Conservation (phyloP, 2,888 invertebrate genomes). For the Troides helena region DNA sequence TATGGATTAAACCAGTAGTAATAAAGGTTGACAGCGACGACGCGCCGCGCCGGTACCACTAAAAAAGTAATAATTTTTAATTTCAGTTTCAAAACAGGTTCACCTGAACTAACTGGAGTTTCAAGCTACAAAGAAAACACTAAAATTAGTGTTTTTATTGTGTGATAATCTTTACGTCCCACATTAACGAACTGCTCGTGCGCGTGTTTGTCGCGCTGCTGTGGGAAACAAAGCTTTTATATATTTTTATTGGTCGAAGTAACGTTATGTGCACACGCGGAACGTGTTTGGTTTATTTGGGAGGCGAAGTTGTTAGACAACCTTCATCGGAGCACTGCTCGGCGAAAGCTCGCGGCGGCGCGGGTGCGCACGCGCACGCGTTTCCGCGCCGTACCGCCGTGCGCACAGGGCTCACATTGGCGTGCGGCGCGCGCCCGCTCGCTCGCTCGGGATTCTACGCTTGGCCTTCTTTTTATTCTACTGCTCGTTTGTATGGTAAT, state of each 20-base stretch:
- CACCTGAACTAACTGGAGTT: too few species aligned
- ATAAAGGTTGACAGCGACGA: too few species aligned
- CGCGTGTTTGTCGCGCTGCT: too few species aligned
- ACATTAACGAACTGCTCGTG: background rate
- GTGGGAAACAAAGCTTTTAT: slow-evolving; percentile 15
- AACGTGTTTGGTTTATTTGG: slow-evolving; percentile 27
- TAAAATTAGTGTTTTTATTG: background rate
- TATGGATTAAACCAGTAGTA: too few species aligned
- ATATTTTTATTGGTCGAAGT: slow-evolving; percentile 11
- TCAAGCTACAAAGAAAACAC: too few species aligned
- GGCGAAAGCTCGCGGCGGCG: slow-evolving; percentile 5
- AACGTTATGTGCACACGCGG: slow-evolving; percentile 18
- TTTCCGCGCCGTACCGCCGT: background rate
- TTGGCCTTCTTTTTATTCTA: slow-evolving; percentile 36
- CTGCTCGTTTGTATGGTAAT: slow-evolving; percentile 40
- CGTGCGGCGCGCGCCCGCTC: background rate
- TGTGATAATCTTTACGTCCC: background rate
- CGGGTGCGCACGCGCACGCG: background rate
- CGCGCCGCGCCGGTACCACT: too few species aligned
- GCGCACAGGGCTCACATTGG: background rate
- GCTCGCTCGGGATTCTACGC: background rate
- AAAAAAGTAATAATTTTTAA: too few species aligned
- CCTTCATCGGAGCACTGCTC: slow-evolving; percentile 21
- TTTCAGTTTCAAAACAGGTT: too few species aligned
- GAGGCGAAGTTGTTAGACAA: slow-evolving; percentile 26